Percentiles rank a stretch among this genome's conserved stretches.
These are phyloP conservation scores for Falco rusticolus DNA, from an alignment of 2,797 vertebrate genomes.

Conservation along the genomic window DNA sequence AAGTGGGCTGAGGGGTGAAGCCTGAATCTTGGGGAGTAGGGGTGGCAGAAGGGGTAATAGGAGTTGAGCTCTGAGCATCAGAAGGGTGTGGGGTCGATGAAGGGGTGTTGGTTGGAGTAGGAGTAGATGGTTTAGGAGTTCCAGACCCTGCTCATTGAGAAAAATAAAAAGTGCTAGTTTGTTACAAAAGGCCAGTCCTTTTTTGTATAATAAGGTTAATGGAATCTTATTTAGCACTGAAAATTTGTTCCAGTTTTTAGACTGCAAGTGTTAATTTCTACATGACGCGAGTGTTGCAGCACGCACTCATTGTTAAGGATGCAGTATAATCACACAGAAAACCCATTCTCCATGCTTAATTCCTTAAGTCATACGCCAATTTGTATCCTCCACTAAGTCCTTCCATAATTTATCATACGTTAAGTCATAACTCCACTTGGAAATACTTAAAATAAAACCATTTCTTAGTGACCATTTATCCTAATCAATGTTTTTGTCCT, in stretches of 20 bases:
- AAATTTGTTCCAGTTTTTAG: slow-evolving; percentile 64
- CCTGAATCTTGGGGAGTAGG: slow-evolving; percentile 87
- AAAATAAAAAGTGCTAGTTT: slow-evolving; percentile 82
- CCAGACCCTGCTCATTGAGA: slow-evolving; percentile 93
- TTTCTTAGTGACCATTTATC: slow-evolving; percentile 41
- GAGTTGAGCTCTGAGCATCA: slow-evolving; percentile 86
- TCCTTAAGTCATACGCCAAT: slow-evolving; percentile 23
- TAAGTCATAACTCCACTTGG: slow-evolving; percentile 3
- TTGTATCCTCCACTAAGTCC: slow-evolving; percentile 28
- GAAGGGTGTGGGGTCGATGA: slow-evolving; percentile 93
- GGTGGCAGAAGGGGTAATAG: slow-evolving; percentile 84
- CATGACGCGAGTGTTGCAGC: slow-evolving; percentile 66
- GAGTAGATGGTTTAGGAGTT: slow-evolving; percentile 96
- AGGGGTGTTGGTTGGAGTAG: slow-evolving; percentile 94
- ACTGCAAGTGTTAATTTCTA: slow-evolving; percentile 75
- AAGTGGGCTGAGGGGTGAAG: slow-evolving; percentile 87
- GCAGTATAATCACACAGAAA: slow-evolving; percentile 74
- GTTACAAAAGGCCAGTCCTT: slow-evolving; percentile 81
- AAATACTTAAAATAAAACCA: slow-evolving; percentile 25
- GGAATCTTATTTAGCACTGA: slow-evolving; percentile 79
- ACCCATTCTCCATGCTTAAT: slow-evolving; percentile 30
- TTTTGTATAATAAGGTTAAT: slow-evolving; percentile 76
- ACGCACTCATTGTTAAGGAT: slow-evolving; percentile 76
- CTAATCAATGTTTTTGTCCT: slow-evolving; percentile 18
- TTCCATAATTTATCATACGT: slow-evolving; percentile 28